phyloP scores from a whole-genome alignment of 1,140 invertebrate genomes.

The Macrosteles quadrilineatus region DNA sequence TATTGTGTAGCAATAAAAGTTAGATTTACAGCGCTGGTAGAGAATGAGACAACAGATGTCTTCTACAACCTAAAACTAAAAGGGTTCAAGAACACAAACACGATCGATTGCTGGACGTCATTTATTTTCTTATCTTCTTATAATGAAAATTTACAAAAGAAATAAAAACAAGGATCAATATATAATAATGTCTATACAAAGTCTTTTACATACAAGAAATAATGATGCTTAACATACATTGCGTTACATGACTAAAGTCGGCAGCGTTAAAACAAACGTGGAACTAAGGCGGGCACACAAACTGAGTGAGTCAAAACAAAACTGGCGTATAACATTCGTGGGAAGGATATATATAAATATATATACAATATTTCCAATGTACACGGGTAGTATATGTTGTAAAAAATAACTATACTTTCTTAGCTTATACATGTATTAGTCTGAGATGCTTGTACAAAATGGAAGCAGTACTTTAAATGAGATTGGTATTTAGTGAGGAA shows the following conservation, averaged over 20 bases:
- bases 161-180: constrained; percentile 35
- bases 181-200: constrained; percentile 34
- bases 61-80: too few relatives aligned
- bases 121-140: constrained; percentile 39
- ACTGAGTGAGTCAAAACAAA: neutral
- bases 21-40: too few relatives aligned
- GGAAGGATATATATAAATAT: constrained; percentile 12
- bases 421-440: constrained; percentile 24
- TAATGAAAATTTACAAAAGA: constrained; percentile 40
- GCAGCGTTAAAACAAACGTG: constrained; percentile 15
- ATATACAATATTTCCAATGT: constrained; percentile 10
- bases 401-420: constrained; percentile 24
- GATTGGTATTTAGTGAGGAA: constrained; percentile 4
- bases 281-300: neutral
- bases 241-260: constrained; percentile 13
- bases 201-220: constrained; percentile 35
- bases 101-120: constrained; percentile 38
- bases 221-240: constrained; percentile 18
- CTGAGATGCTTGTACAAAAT: constrained; percentile 19
- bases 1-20: too few relatives aligned
- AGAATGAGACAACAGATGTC: too few relatives aligned
- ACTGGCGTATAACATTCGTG: neutral
- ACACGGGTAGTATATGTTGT: constrained; percentile 20
- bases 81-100: too few relatives aligned
- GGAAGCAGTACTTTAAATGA: constrained; percentile 23